Percentiles rank a stretch among this genome's conserved stretches.
phyloP scores from a whole-genome alignment of 92 coral and sea anemone genomes.

The Parazoanthus swiftii region DNA sequence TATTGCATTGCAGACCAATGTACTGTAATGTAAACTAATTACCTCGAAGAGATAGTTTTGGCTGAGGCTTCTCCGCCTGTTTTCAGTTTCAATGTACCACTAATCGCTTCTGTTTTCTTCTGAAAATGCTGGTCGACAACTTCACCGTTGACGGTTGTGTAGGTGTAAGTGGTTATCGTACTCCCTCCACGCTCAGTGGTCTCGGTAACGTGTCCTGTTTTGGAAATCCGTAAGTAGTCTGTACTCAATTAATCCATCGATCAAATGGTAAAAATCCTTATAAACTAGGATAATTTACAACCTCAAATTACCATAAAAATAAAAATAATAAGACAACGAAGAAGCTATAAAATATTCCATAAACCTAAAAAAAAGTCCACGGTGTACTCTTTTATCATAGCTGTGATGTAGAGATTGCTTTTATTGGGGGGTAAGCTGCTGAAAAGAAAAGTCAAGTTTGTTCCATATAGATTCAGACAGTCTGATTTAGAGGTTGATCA shows the following conservation, averaged over 20 bases:
- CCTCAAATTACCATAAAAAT: too few species aligned
- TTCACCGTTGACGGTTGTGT: not conserved
- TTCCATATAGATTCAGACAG: too few species aligned
- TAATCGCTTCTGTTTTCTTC: not conserved
- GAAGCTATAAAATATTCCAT: too few species aligned
- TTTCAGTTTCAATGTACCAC: not conserved
- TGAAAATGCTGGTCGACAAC: not conserved
- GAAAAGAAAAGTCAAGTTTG: too few species aligned
- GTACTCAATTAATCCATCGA: not conserved
- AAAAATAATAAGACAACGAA: too few species aligned
- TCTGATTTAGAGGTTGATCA: too few species aligned
- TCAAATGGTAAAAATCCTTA: not conserved
- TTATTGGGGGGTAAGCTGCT: too few species aligned
- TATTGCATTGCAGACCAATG: too few species aligned
- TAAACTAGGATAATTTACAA: too few species aligned
- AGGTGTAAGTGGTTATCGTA: slow-evolving; percentile 7
- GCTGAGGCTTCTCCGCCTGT: not conserved
- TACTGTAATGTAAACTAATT: not conserved
- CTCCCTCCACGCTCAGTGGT: not conserved
- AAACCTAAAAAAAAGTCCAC: too few species aligned
- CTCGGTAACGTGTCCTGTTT: not conserved
- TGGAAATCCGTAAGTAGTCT: not conserved
- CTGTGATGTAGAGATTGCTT: too few species aligned
- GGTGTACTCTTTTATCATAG: too few species aligned
- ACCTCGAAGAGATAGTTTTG: not conserved